Evolutionary conservation across 2,113 vertebrate species (phyloP).

Genomic region (Arvicanthis niloticus): DNA sequence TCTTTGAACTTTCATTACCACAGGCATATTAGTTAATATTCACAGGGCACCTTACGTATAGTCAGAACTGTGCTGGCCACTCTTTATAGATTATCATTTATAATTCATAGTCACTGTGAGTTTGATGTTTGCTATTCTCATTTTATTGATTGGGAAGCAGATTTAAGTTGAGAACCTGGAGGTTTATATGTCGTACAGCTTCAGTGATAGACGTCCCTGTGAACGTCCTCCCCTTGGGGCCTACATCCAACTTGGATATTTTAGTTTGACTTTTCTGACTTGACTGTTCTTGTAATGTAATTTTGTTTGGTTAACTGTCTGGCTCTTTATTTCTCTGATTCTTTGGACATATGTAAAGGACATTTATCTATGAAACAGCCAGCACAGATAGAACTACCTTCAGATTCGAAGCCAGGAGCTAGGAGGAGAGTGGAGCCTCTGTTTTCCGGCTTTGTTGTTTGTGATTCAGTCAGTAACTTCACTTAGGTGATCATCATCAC

Average conservation of each 20-base stretch:
- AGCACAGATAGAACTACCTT: background rate
- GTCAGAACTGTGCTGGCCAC: background rate
- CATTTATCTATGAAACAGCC: conserved; percentile 18
- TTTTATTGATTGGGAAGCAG: conserved; percentile 39
- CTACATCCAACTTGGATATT: background rate
- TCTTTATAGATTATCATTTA: conserved; percentile 38
- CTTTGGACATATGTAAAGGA: conserved; percentile 4
- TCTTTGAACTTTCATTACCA: conserved; percentile 43
- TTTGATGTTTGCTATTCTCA: conserved; percentile 33
- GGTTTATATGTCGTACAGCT: background rate
- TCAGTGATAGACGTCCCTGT: conserved; percentile 18
- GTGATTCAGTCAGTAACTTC: background rate
- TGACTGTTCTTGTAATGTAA: conserved; percentile 1
- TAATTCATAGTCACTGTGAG: background rate
- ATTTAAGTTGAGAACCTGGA: conserved; percentile 9
- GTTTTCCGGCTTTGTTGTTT: background rate
- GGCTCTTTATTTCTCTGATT: conserved; percentile 23
- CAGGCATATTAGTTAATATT: conserved; percentile 42
- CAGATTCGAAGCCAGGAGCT: background rate
- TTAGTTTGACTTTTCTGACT: conserved; percentile 46
- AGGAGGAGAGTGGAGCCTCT: background rate
- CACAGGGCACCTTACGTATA: background rate
- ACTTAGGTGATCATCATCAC: background rate
- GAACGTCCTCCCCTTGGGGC: background rate
- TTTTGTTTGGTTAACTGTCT: conserved; percentile 43